phyloP scores from a whole-genome alignment of 2,797 vertebrate species.

The Ptychobarbus kaznakovi region DNA sequence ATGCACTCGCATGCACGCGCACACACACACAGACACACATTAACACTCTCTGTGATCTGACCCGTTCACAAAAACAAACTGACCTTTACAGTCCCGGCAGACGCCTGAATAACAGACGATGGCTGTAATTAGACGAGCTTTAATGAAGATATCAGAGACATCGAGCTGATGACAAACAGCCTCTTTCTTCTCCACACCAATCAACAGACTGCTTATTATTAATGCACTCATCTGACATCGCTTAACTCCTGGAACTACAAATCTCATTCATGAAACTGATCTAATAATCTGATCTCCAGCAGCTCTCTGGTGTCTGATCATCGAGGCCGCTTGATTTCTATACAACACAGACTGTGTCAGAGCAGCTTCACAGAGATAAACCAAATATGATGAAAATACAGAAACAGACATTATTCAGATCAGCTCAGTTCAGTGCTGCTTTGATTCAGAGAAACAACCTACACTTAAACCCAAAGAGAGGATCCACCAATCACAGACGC shows the following conservation, averaged over 20 bases:
- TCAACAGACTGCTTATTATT: neutral
- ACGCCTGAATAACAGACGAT: neutral
- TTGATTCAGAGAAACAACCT: no score
- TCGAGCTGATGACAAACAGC: neutral
- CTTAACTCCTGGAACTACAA: neutral
- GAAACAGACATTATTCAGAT: no score
- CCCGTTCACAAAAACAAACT: neutral
- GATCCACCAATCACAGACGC: no score
- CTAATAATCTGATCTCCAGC: neutral
- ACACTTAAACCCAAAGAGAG: no score
- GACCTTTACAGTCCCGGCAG: neutral
- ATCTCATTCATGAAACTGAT: neutral
- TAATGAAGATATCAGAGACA: neutral
- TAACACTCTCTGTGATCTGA: neutral
- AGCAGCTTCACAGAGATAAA: neutral
- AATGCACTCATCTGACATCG: neutral
- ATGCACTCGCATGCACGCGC: no score
- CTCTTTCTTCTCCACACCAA: neutral
- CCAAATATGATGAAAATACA: neutral
- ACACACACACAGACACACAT: neutral
- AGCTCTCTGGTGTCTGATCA: no score
- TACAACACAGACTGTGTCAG: neutral
- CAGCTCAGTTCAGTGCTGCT: no score
- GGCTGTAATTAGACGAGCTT: neutral
- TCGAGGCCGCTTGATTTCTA: neutral